Percentiles rank a stretch among this genome's conserved stretches.
These are phyloP conservation scores for Phasia obesa DNA, from an alignment of 2,888 invertebrate species.

Conservation along the genomic window DNA sequence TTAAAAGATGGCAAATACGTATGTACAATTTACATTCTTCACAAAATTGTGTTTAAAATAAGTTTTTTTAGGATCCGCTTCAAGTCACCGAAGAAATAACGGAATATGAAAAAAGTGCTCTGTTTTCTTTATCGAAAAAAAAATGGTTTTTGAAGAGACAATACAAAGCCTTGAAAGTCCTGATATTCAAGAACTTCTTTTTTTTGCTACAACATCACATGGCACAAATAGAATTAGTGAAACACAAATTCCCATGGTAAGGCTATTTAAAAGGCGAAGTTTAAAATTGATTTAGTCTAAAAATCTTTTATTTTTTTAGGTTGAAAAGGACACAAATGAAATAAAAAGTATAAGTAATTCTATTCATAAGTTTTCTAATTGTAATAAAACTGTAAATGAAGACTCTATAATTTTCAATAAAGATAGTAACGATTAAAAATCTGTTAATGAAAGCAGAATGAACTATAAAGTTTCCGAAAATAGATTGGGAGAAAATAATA, in stretches of 20 bases:
- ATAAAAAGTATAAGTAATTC: neutral
- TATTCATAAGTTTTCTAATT: neutral
- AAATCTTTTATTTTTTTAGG: neutral
- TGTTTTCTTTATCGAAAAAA: no score
- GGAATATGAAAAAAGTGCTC: neutral
- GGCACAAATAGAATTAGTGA: no score
- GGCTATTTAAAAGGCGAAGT: no score
- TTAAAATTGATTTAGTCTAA: no score
- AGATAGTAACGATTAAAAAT: neutral
- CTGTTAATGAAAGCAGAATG: neutral
- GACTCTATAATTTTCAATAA: neutral
- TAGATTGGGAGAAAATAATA: neutral
- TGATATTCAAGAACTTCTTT: no score
- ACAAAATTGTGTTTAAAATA: neutral
- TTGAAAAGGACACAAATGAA: neutral
- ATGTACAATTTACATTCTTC: neutral
- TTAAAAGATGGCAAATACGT: neutral
- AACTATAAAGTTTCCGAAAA: no score
- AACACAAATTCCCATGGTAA: no score
- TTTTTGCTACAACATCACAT: no score
- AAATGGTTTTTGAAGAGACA: neutral
- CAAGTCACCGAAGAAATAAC: neutral
- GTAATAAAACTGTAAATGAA: neutral
- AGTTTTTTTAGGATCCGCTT: neutral
- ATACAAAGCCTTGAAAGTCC: neutral